These are phyloP conservation scores for Oscheius sp. DNA, from an alignment of 2,888 invertebrate genomes.

Conservation along the genomic window DNA sequence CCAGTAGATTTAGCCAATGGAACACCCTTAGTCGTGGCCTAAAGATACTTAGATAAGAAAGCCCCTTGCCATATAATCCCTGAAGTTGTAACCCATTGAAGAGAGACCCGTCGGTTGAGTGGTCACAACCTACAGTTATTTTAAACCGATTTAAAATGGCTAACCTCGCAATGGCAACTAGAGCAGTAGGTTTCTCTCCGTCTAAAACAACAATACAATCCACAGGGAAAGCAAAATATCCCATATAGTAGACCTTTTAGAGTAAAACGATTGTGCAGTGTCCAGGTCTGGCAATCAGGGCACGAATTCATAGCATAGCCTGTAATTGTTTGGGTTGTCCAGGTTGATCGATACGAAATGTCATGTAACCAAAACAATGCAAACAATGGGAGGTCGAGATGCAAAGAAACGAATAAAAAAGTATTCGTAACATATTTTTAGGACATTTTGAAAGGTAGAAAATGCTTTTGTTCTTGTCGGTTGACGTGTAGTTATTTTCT, in stretches of 20 bases:
- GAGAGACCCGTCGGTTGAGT: slow-evolving; percentile 11
- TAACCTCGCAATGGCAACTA: slow-evolving; percentile 60
- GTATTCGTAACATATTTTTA: too few relatives aligned
- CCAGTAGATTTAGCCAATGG: background rate
- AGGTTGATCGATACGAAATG: too few relatives aligned
- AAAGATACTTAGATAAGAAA: slow-evolving; percentile 8
- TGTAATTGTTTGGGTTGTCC: too few relatives aligned
- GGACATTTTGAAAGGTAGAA: too few relatives aligned
- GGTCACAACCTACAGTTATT: background rate
- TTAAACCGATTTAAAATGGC: slow-evolving; percentile 1
- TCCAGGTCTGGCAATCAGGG: slow-evolving; percentile 41
- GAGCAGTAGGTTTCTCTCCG: slow-evolving; percentile 49
- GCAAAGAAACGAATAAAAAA: too few relatives aligned
- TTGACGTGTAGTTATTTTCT: too few relatives aligned
- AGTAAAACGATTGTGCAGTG: slow-evolving; percentile 42
- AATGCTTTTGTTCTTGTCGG: too few relatives aligned
- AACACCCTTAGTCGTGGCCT: slow-evolving; percentile 2
- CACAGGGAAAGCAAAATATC: slow-evolving; percentile 66
- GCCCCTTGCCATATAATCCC: background rate
- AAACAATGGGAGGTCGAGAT: too few relatives aligned
- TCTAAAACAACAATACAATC: slow-evolving; percentile 61
- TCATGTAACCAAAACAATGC: too few relatives aligned
- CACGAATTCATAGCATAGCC: too few relatives aligned
- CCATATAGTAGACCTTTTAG: slow-evolving; percentile 58
- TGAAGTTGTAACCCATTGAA: slow-evolving; percentile 19